Conservation (phyloP, 92 coral and sea anemone genomes). For the Zoanthus gigantus region DNA sequence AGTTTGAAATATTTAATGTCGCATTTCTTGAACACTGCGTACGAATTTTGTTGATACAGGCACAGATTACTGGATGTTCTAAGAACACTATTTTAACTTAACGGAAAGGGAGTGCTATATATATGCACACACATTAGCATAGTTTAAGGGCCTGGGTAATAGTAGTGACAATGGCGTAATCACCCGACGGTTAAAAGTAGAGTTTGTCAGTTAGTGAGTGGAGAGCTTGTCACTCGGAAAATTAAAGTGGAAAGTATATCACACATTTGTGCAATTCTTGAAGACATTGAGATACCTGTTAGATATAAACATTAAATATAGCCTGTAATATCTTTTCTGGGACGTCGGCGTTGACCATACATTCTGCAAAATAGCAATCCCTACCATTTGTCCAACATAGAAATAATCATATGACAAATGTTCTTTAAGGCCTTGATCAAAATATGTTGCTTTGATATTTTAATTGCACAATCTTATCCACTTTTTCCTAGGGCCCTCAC, state of each 20-base stretch:
- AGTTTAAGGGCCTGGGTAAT: neutral
- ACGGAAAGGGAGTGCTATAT: slow-evolving; percentile 30
- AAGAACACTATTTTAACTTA: slow-evolving; percentile 13
- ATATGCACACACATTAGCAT: slow-evolving; percentile 15
- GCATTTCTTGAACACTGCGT: neutral
- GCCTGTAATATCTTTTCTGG: slow-evolving; percentile 60
- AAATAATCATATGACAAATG: slow-evolving; percentile 54
- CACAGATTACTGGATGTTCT: neutral
- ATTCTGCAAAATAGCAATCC: slow-evolving; percentile 59
- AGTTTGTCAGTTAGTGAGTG: neutral
- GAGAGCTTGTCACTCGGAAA: too few species aligned
- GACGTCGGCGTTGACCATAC: slow-evolving; percentile 45
- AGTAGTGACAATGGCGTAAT: too few species aligned
- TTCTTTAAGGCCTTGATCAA: slow-evolving; percentile 60
- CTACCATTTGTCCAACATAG: slow-evolving; percentile 56
- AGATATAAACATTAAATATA: slow-evolving; percentile 23
- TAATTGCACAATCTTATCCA: slow-evolving; percentile 67
- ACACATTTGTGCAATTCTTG: too few species aligned
- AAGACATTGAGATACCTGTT: too few species aligned
- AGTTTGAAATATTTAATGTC: neutral
- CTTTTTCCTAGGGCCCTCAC: slow-evolving; percentile 64
- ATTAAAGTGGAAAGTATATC: neutral
- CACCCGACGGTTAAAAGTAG: neutral
- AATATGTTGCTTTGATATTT: slow-evolving; percentile 51
- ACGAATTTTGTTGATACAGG: neutral